A percentile compares a stretch with the other conserved stretches of the same genome.
These are phyloP conservation scores for Colistium nudipinnis DNA, from an alignment of 2,113 vertebrate genomes.

Conservation along the genomic window DNA sequence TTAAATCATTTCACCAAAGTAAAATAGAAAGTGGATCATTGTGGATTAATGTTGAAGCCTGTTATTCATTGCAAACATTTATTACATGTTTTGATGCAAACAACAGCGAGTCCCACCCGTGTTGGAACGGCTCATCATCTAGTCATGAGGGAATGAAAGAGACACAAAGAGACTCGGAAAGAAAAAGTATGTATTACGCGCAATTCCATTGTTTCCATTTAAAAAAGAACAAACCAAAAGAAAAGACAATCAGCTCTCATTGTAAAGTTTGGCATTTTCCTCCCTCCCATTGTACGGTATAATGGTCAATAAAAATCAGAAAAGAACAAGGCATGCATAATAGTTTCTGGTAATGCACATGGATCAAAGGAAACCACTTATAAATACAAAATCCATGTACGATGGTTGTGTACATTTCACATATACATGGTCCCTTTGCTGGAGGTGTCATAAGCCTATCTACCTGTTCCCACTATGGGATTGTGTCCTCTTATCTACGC, in stretches of 20 bases:
- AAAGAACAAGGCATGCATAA: constrained; percentile 83
- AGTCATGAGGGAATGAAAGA: constrained; percentile 68
- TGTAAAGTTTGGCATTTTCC: constrained; percentile 74
- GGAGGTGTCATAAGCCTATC: constrained; percentile 34
- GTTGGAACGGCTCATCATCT: constrained; percentile 73
- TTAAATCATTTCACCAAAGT: background rate
- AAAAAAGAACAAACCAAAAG: constrained; percentile 44
- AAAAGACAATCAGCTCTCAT: constrained; percentile 57
- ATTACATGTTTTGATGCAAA: constrained; percentile 82
- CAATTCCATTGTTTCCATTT: constrained; percentile 60
- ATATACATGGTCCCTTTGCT: constrained; percentile 69
- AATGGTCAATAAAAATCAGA: constrained; percentile 68
- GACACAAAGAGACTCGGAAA: constrained; percentile 72
- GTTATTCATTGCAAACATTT: constrained; percentile 85
- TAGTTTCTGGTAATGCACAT: constrained; percentile 76
- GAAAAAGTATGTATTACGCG: constrained; percentile 65
- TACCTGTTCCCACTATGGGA: constrained; percentile 51
- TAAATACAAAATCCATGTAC: constrained; percentile 76
- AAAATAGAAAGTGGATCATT: constrained; percentile 21
- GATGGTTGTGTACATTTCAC: constrained; percentile 78
- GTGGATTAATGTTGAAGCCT: constrained; percentile 58
- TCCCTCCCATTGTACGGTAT: constrained; percentile 54
- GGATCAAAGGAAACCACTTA: constrained; percentile 70
- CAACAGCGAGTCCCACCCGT: constrained; percentile 69
- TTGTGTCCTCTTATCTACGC: constrained; percentile 37